Conservation (phyloP, 2,888 invertebrate genomes). For the Ethmia dodecea region DNA sequence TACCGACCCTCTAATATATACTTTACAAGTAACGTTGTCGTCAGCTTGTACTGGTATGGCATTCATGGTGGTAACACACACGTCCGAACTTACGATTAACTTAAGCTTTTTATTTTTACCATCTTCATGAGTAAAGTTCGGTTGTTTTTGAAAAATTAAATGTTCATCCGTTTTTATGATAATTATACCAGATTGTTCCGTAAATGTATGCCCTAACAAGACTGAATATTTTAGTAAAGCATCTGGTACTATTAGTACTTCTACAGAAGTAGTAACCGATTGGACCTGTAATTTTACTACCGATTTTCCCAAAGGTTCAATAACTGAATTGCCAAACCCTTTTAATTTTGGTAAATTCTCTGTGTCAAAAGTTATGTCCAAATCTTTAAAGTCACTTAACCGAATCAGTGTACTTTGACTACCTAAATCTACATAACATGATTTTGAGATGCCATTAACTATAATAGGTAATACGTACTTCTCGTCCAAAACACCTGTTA, state of each 20-base stretch:
- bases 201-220: constrained; percentile 8
- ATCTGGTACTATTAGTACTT: constrained; percentile 8
- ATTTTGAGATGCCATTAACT: constrained; percentile 3
- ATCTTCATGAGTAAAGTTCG: neutral
- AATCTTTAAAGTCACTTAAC: constrained; percentile 2
- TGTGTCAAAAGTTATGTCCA: neutral
- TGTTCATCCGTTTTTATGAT: constrained; percentile 5
- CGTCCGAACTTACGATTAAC: constrained; percentile 3
- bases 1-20: constrained; percentile 4
- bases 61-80: neutral
- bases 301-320: neutral
- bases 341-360: constrained; percentile 5
- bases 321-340: constrained; percentile 5
- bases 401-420: neutral
- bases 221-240: constrained; percentile 4
- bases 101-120: neutral
- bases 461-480: constrained; percentile 4
- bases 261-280: neutral
- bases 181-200: constrained; percentile 2
- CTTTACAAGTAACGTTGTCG: neutral
- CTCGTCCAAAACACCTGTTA: constrained; percentile 4
- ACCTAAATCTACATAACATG: constrained; percentile 8
- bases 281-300: neutral
- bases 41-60: constrained; percentile 1
- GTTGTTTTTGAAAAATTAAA: constrained; percentile 1